phyloP scores from a whole-genome alignment of 2,797 vertebrate species.

The Ataeniobius toweri region DNA sequence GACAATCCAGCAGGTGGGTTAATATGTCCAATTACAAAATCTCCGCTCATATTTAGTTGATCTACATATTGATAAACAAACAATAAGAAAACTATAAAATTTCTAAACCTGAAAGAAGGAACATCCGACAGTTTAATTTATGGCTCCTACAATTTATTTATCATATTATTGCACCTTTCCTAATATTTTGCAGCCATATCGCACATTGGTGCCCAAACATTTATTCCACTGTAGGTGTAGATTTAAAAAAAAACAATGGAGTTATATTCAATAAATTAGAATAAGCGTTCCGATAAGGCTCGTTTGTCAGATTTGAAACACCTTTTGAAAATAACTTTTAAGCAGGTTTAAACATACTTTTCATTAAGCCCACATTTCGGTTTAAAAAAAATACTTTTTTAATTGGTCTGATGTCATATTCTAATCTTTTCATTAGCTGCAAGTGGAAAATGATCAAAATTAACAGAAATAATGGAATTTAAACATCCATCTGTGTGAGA shows the following conservation, averaged over 20 bases:
- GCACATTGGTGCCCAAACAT: background rate
- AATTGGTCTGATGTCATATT: background rate
- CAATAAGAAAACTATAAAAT: no score
- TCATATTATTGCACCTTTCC: background rate
- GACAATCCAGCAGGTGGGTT: no score
- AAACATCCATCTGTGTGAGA: background rate
- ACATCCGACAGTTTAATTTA: no score
- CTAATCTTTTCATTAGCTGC: background rate
- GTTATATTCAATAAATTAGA: background rate
- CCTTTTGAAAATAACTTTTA: background rate
- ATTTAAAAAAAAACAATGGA: background rate
- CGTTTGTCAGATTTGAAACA: background rate
- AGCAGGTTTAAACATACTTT: background rate
- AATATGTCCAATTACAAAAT: no score
- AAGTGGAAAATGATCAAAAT: background rate
- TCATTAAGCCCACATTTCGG: background rate
- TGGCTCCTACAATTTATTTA: no score
- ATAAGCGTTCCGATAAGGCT: background rate
- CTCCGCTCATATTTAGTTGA: no score
- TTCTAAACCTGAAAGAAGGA: no score
- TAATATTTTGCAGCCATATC: background rate
- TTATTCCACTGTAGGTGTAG: background rate
- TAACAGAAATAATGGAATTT: background rate
- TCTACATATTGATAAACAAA: no score
- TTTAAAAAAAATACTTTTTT: background rate